These are phyloP conservation scores for Rhogogaster chlorosoma DNA, from an alignment of 2,888 invertebrate genomes.

Conservation along the genomic window DNA sequence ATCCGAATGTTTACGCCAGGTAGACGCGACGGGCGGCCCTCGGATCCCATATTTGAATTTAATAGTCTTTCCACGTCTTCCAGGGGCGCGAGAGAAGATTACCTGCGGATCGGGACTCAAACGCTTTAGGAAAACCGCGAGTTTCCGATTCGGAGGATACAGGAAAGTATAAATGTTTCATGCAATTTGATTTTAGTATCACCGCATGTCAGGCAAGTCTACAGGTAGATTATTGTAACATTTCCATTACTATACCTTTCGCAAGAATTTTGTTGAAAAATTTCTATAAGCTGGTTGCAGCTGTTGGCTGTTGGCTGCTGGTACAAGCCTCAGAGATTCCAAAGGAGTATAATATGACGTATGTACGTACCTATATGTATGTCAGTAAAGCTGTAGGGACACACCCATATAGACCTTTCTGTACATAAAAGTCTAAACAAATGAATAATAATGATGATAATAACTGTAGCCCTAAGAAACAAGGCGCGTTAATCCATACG, in stretches of 20 bases:
- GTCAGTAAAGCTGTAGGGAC: slow-evolving; percentile 7
- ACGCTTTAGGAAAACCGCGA: neutral
- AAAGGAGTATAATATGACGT: slow-evolving; percentile 13
- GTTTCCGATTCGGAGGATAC: neutral
- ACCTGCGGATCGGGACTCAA: neutral
- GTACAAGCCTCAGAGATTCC: slow-evolving; percentile 27
- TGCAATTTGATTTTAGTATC: neutral
- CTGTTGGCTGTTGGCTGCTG: neutral
- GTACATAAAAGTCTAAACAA: slow-evolving; percentile 33
- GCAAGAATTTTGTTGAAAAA: neutral
- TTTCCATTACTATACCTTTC: slow-evolving; percentile 7
- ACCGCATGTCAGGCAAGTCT: neutral
- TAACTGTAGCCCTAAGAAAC: slow-evolving; percentile 36
- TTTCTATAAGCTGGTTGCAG: neutral
- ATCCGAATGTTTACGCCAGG: slow-evolving; percentile 49
- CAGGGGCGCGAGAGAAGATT: slow-evolving; percentile 44
- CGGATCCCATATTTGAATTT: slow-evolving; percentile 65
- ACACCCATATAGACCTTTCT: slow-evolving; percentile 41
- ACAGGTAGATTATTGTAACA: neutral
- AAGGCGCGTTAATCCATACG: slow-evolving; percentile 36
- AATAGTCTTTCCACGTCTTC: slow-evolving; percentile 53
- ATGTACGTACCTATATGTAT: neutral
- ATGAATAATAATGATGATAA: slow-evolving; percentile 43
- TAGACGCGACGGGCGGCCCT: slow-evolving; percentile 58
- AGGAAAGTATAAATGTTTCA: neutral